phyloP scores from a whole-genome alignment of 92 coral and sea anemone genomes.

The Palythoa caribaeorum region DNA sequence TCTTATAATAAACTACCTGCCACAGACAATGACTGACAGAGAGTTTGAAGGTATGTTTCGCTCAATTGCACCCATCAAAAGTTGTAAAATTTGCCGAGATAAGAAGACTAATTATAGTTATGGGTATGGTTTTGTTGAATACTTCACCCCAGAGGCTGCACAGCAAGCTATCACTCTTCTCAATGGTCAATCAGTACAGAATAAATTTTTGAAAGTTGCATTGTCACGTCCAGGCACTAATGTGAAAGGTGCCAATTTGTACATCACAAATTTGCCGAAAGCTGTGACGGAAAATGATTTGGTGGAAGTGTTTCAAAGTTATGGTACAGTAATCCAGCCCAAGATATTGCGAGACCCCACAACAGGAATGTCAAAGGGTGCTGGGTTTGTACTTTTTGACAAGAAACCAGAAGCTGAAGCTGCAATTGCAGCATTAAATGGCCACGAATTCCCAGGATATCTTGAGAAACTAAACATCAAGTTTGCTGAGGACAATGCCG shows the following conservation, averaged over 20 bases:
- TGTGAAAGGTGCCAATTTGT: slow-evolving; percentile 84
- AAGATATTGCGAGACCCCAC: slow-evolving; percentile 73
- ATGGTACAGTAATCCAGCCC: slow-evolving; percentile 77
- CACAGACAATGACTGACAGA: slow-evolving; percentile 77
- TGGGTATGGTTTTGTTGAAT: slow-evolving; percentile 92
- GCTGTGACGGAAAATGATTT: slow-evolving; percentile 59
- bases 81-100: slow-evolving; percentile 84
- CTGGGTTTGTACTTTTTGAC: slow-evolving; percentile 79
- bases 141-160: slow-evolving; percentile 85
- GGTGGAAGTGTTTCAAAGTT: slow-evolving; percentile 59
- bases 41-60: slow-evolving; percentile 75
- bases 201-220: slow-evolving; percentile 83
- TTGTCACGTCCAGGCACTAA: slow-evolving; percentile 77
- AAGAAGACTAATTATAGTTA: slow-evolving; percentile 83
- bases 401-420: slow-evolving; percentile 80
- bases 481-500: slow-evolving; percentile 84
- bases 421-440: slow-evolving; percentile 73
- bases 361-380: slow-evolving; percentile 79
- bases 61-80: slow-evolving; percentile 75
- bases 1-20: slow-evolving; percentile 82
- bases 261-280: slow-evolving; percentile 81
- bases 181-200: slow-evolving; percentile 71
- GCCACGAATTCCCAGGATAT: slow-evolving; percentile 64
- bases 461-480: slow-evolving; percentile 68
- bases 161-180: slow-evolving; percentile 78